Percentiles rank a stretch among this genome's conserved stretches.
Conservation (phyloP, 1,140 invertebrate genomes). For the Theocolax elegans region DNA sequence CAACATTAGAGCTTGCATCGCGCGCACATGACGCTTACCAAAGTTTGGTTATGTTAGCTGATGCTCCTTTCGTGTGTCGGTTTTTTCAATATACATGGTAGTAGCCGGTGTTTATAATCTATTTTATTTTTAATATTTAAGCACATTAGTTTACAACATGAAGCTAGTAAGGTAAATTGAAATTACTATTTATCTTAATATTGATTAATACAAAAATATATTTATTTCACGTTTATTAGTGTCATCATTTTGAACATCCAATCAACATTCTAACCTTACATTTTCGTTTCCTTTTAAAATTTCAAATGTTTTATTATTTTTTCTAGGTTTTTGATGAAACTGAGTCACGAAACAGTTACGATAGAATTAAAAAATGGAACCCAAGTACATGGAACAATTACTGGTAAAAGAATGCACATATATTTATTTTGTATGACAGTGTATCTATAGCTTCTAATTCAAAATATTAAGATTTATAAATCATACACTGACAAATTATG, state of each 20-base stretch:
- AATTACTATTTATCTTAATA: too few species aligned
- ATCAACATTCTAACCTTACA: conserved; percentile 27
- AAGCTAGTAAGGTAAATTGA: conserved; percentile 58
- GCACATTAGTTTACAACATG: conserved; percentile 46
- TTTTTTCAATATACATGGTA: conserved; percentile 28
- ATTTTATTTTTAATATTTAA: conserved; percentile 1
- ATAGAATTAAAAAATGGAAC: conserved; percentile 99
- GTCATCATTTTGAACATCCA: not conserved
- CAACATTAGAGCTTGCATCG: too few species aligned
- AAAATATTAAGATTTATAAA: too few species aligned
- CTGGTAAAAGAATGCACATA: conserved; percentile 73
- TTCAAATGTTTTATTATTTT: conserved; percentile 27
- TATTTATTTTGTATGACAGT: too few species aligned
- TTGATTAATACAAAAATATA: too few species aligned
- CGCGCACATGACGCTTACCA: conserved; percentile 7
- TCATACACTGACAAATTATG: too few species aligned
- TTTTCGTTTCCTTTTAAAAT: not conserved
- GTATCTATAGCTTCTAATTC: too few species aligned
- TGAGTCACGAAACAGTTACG: conserved; percentile 99
- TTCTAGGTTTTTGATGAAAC: conserved; percentile 97
- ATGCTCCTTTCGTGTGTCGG: not conserved
- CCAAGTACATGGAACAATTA: conserved; percentile 96
- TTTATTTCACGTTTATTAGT: not conserved
- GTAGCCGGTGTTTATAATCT: conserved; percentile 33
- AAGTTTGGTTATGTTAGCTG: conserved; percentile 18